Evolutionary conservation across 2,113 vertebrate species (phyloP), one percentile per base, ranked within the genome.

Genomic region (Scopus umbretta): DNA sequence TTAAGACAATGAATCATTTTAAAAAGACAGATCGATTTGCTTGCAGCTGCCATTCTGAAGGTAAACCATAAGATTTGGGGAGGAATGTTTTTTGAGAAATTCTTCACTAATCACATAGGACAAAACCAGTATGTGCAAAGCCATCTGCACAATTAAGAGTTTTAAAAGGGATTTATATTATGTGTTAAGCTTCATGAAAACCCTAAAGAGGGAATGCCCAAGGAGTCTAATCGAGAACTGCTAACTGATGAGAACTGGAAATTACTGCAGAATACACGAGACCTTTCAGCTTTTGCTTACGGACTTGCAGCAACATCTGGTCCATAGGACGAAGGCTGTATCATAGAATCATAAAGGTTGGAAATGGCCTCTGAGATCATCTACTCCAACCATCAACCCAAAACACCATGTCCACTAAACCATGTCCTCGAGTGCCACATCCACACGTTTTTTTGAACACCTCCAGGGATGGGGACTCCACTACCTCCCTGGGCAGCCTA

Each of bases 111-210:
- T 94, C 83, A 81, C 82, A 84, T 61, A 66, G 72, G 55, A 81
- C 56, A 90, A 85, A 94, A 92, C 68, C 79, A 74, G 56, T 65
- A 80, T 25, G 49, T 49, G 87, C 70, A 96, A 96, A 96, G 61
- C 76, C 88, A 95, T 89, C 95, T 92, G 86, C 76, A 87, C 76
- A 82, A 79, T 91, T 97, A 91, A 87, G 80, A 86, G 56, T 65
- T 68, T 94, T 94, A 94, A 79, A 71, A 94, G 42, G 86, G 95
- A 94, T 94, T 94, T 95, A 95, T 84, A 92, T 96, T 72, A 81
- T 22, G 65, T 34, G 56, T 72, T 92, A 94, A 92, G 78, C 78
- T 94, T 92, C 84, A 79, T 26, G 53, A 89, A 94, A 94, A 61
- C 70, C 30, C 52, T 50, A 25, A 80, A 90, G 50, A 91, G 32